Conservation (phyloP, 2,113 vertebrate genomes). For the Thryonomys swinderianus region DNA sequence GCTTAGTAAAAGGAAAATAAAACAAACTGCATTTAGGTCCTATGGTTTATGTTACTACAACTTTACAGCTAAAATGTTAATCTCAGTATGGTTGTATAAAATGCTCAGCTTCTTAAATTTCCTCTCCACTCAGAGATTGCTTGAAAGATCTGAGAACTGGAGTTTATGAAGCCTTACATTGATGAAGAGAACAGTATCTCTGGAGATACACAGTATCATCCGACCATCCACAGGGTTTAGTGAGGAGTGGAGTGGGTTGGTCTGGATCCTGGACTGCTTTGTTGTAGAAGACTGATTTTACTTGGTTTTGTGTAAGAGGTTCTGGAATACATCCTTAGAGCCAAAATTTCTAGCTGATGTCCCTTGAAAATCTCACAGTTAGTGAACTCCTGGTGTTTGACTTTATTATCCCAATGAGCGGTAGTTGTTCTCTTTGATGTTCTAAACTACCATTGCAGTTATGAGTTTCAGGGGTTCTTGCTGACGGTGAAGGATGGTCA, state of each 20-base stretch:
- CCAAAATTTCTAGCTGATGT: background rate
- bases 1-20: background rate
- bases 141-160: background rate
- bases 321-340: background rate
- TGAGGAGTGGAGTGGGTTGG: rapidly evolving
- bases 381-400: background rate
- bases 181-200: background rate
- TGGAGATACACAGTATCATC: background rate
- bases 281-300: background rate
- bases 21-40: background rate
- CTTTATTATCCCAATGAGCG: background rate
- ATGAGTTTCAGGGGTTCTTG: background rate
- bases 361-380: background rate
- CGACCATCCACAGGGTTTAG: background rate
- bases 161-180: background rate
- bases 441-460: background rate
- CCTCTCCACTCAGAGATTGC: background rate
- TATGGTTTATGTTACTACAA: background rate
- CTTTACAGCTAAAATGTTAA: background rate
- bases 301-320: background rate
- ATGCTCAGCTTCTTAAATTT: background rate
- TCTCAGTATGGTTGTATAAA: background rate
- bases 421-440: background rate
- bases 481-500: rapidly evolving
- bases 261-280: background rate